phyloP scores from a whole-genome alignment of 1,140 invertebrate genomes.

The Drosophila ercepeae region DNA sequence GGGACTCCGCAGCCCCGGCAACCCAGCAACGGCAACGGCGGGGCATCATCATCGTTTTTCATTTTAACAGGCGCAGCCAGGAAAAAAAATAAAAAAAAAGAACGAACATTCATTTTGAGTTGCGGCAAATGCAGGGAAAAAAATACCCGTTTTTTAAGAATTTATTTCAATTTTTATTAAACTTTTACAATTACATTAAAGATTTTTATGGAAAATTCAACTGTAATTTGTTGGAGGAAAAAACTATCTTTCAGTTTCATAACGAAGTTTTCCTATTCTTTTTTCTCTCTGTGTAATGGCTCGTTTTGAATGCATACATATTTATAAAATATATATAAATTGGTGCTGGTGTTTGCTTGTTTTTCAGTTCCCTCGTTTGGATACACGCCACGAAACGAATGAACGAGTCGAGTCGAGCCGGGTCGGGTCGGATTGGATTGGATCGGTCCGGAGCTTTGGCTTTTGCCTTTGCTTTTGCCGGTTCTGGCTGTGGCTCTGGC shows the following conservation, averaged over 20 bases:
- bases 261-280: too few relatives aligned
- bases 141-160: not conserved
- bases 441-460: slow-evolving; percentile 31
- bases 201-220: too few relatives aligned
- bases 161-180: not conserved
- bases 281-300: slow-evolving; percentile 20
- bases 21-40: slow-evolving; percentile 29
- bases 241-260: too few relatives aligned
- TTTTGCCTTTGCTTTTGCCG: slow-evolving; percentile 33
- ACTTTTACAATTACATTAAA: too few relatives aligned
- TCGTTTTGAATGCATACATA: slow-evolving; percentile 38
- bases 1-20: slow-evolving; percentile 13
- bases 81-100: slow-evolving; percentile 40
- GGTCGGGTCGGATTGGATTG: slow-evolving; percentile 34
- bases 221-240: too few relatives aligned
- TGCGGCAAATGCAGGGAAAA: slow-evolving; percentile 14
- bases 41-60: slow-evolving; percentile 66
- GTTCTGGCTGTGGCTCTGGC: slow-evolving; percentile 11
- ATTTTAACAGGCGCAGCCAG: slow-evolving; percentile 64
- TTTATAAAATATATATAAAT: slow-evolving; percentile 15
- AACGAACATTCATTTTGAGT: slow-evolving; percentile 34
- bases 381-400: slow-evolving; percentile 49
- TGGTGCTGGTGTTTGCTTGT: slow-evolving; percentile 45
- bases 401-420: slow-evolving; percentile 18
- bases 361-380: slow-evolving; percentile 66